These are phyloP conservation scores for Pyrrhia umbra DNA, from an alignment of 2,888 invertebrate species.

Conservation along the genomic window DNA sequence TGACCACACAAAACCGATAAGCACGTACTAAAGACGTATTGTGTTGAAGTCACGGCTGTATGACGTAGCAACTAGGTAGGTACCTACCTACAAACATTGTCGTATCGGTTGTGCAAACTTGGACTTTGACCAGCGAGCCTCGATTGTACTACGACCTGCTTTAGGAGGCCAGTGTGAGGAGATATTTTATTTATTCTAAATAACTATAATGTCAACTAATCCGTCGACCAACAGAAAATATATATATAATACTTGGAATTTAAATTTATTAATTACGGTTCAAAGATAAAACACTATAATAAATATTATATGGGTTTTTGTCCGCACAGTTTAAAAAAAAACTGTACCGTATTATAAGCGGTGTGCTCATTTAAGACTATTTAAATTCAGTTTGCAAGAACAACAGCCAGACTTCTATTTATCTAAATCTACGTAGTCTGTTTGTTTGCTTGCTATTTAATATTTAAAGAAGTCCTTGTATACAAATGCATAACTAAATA, in stretches of 20 bases:
- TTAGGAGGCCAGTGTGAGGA: conserved; percentile 56
- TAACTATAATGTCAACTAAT: too few relatives aligned
- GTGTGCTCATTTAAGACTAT: conserved; percentile 6
- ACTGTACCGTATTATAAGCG: not conserved
- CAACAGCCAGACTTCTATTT: not conserved
- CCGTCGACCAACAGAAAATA: conserved; percentile 11
- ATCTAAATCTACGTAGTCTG: not conserved
- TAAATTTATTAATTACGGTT: not conserved
- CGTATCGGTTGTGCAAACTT: conserved; percentile 51
- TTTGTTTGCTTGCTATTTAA: too few relatives aligned
- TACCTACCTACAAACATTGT: conserved; percentile 11
- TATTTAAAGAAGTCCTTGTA: too few relatives aligned
- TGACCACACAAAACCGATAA: conserved; percentile 61
- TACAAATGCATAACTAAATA: too few relatives aligned
- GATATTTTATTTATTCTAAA: conserved; percentile 49
- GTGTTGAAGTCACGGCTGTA: conserved; percentile 56
- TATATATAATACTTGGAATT: not conserved
- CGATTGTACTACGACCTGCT: conserved; percentile 41
- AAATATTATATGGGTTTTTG: not conserved
- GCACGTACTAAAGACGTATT: conserved; percentile 62
- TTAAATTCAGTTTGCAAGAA: conserved; percentile 1
- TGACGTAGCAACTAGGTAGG: conserved; percentile 36
- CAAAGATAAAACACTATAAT: not conserved
- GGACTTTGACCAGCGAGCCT: conserved; percentile 57
- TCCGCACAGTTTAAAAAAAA: not conserved